A percentile compares a stretch with the other conserved stretches of the same genome.
Evolutionary conservation across 2,113 vertebrate species (phyloP).

Genomic region (Tursiops truncatus): DNA sequence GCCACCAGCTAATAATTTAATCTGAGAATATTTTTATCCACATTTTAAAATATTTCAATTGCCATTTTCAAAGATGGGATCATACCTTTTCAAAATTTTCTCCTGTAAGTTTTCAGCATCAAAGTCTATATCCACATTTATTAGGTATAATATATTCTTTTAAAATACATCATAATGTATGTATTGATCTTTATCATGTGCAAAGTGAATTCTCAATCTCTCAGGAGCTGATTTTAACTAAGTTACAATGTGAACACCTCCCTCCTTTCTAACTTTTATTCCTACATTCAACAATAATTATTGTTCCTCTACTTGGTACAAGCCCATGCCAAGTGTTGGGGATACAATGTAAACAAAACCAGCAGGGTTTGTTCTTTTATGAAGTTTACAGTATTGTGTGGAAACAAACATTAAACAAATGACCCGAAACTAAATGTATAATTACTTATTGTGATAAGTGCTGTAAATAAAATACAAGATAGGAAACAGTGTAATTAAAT

Average conservation of each 20-base stretch:
- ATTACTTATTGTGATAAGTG: not conserved
- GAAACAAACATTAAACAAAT: not conserved
- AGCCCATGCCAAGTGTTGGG: not conserved
- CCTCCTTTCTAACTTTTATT: not conserved
- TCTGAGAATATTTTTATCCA: not conserved
- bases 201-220: not conserved
- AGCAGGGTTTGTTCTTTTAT: not conserved
- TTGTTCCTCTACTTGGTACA: not conserved
- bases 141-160: not conserved
- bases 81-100: not conserved
- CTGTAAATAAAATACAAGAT: not conserved
- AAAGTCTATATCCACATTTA: not conserved
- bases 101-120: not conserved
- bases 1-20: not conserved
- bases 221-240: not conserved
- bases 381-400: not conserved
- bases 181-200: not conserved
- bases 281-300: not conserved
- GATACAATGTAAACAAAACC: not conserved
- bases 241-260: not conserved
- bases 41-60: not conserved
- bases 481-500: not conserved
- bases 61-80: not conserved
- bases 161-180: not conserved
- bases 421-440: not conserved